Evolutionary conservation across 2,888 invertebrate species (phyloP), one percentile per base, ranked within the genome.

Genomic region (Deilephila elpenor): DNA sequence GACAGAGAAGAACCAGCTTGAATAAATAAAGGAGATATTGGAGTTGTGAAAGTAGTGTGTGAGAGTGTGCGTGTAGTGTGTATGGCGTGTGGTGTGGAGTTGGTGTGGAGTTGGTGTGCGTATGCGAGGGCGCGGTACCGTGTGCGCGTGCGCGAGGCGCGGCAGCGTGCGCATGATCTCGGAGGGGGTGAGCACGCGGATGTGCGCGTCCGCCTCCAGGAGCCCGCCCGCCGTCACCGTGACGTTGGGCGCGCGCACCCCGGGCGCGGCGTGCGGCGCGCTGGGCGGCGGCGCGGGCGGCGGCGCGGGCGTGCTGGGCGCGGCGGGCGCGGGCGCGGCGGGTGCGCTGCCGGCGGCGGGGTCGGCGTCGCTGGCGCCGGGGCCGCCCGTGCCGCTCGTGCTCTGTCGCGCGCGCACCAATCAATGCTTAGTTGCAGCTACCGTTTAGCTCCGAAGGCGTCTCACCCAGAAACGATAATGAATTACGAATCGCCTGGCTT

Each of bases 151-250:
- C 96, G 96, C 96, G 93, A 97, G 96, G 93, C 97, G 97, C 92
- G 98, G 97, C 95, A 97, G 96, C 91, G 97, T 97, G 96, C 97
- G 97, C 97, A 97, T 97, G 93, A 98, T 97, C 96, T 98, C 97
- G 86, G 97, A 97, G 88, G 98, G 97, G 88, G 98, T 98, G 92
- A 98, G 96, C 95, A 97, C 97, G 93, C 97, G 96, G 93, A 97
- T 97, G 95, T 97, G 97, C 94, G 97, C 97, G 95, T 97, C 97
- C 83, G 94, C 93, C 91, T 93, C 92, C 89, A 94, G 93, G 89
- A 93, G 91, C 89, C 95, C 95, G 90, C 93, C 94, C 83, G 96
- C 96, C 93, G 96, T 96, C 82, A 96, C 96, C 85, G 96, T 96
- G 76, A 96, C 96, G 93, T 96, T 96, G 86, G 96, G 96, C 86